Base-by-base conservation (phyloP, 1,140 invertebrate species). In the Drosophila ogumai region DNA sequence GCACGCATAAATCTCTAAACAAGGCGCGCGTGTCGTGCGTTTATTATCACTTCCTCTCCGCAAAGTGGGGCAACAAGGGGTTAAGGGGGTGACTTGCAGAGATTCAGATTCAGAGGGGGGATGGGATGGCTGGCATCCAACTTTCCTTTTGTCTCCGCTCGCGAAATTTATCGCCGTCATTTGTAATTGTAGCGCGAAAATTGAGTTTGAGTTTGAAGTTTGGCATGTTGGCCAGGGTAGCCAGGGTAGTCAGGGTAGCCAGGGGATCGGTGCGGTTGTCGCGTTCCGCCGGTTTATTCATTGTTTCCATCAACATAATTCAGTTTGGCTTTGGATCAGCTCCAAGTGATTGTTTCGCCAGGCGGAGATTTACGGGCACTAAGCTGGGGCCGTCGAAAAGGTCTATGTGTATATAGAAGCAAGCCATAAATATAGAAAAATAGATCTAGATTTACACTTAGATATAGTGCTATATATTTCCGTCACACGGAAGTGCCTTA, bases 401-500 rank as follows among this genome's bases (percentile, higher is more conserved):
- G 57, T 68, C 49, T 36, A 8, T 50, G 28, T 71, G 65, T 85
- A 63, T 56, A 75, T 81, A 75, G 59, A 86, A 57, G 55, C 68
- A 43, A 15, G 22, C 52, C 67, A 72, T 72, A 72, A 49, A 58
- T 74, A 75, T 43, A 54, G 54, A 50, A 56, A 60, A 64, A 75
- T 74, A 75, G 61, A 79, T 82, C 31, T 60, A 69, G 54, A 73
- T 82, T 61, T 79, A 76, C 59, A 69, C 38, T 40, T 88, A 88
- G 77, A 68, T 81, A 68, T 84, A 85, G 81, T 59, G 68, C 67
- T 72, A 76, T 79, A 91, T 91, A 91, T 92, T 92, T 92, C 91
- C 91, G 91, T 92, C 91, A 92, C 91, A 92, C 88, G 91, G 91
- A 92, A 90, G 91, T 92, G 91, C 91, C 91, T 92, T 92, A 92